These are phyloP conservation scores for Sitta carolinensis DNA, from an alignment of 2,797 vertebrate species.

Conservation along the genomic window DNA sequence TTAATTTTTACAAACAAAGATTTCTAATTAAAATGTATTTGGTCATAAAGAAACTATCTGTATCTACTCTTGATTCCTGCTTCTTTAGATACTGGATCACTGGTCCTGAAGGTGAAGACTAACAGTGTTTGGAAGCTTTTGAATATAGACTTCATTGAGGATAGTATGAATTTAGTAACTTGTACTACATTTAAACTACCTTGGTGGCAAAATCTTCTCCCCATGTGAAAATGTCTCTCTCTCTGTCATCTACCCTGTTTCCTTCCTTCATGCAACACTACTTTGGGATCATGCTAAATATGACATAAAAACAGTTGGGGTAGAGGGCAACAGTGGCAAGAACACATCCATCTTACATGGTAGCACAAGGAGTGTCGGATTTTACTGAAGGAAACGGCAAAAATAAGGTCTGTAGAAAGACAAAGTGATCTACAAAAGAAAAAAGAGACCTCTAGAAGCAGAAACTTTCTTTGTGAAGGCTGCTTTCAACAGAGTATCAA, in stretches of 20 bases:
- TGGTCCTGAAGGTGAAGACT: background rate
- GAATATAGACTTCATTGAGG: fast-evolving
- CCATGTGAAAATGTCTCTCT: background rate
- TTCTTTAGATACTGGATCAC: background rate
- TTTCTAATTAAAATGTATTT: background rate
- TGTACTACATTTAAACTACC: background rate
- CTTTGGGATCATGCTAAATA: background rate
- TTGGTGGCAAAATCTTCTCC: background rate
- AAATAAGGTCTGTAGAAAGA: background rate
- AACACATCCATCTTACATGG: background rate
- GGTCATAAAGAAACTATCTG: background rate
- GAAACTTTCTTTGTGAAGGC: background rate
- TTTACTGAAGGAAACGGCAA: background rate
- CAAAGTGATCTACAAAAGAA: background rate
- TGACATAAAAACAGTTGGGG: background rate
- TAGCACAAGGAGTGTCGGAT: background rate
- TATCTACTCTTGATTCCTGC: background rate
- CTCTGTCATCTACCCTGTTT: background rate
- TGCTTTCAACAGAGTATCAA: background rate
- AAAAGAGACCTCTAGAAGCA: background rate
- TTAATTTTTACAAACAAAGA: background rate
- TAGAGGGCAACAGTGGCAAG: background rate
- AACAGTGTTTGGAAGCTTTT: background rate
- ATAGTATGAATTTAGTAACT: background rate
- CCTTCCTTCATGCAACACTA: background rate